A percentile compares a stretch with the other conserved stretches of the same genome.
Conservation (phyloP, 2,797 vertebrate species). For the Lacerta agilis region DNA sequence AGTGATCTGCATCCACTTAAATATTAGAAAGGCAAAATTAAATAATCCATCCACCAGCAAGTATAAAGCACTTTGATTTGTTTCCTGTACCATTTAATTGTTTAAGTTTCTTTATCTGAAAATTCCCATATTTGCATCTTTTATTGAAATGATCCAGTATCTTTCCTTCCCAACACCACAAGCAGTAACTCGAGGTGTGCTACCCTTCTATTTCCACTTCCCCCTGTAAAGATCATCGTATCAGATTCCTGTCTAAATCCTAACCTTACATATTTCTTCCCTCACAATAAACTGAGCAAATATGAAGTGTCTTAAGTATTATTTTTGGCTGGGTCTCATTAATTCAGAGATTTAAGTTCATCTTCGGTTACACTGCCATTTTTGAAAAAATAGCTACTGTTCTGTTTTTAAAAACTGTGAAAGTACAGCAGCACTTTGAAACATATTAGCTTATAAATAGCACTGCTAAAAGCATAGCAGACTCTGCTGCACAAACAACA, state of each 20-base stretch:
- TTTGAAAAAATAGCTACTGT: background rate
- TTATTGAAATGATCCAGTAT: background rate
- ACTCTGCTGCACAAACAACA: constrained; percentile 45
- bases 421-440: constrained; percentile 51
- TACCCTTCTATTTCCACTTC: background rate
- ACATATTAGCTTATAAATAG: constrained; percentile 67
- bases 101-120: too few relatives aligned
- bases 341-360: constrained; percentile 11
- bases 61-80: background rate
- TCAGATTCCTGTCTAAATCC: background rate
- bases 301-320: background rate
- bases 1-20: background rate
- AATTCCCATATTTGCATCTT: background rate
- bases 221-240: background rate
- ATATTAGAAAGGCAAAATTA: background rate
- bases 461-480: constrained; percentile 56
- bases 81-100: background rate
- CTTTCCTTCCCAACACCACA: background rate
- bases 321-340: background rate
- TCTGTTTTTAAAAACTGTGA: background rate
- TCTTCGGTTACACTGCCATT: fast-evolving
- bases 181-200: background rate
- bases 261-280: background rate
- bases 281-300: background rate
- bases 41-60: background rate